A percentile compares a stretch with the other conserved stretches of the same genome.
Conservation (phyloP, 2,113 vertebrate species). For the Sprattus sprattus region DNA sequence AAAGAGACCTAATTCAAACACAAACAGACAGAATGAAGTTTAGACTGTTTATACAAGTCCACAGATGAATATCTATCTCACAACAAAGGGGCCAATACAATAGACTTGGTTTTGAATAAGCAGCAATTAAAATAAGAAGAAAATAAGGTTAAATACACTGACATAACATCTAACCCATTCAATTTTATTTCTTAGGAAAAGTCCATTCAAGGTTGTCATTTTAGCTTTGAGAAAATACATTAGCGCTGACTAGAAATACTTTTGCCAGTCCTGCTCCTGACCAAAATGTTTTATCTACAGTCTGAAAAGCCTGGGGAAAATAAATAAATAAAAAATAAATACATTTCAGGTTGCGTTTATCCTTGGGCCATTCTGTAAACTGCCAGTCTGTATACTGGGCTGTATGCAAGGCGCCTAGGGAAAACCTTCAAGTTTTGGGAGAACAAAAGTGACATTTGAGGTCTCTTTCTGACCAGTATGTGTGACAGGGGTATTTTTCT, state of each 20-base stretch:
- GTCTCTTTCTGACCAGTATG: neutral
- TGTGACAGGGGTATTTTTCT: constrained; percentile 20
- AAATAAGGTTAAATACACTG: too few species aligned
- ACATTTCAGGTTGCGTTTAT: neutral
- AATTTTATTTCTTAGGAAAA: too few species aligned
- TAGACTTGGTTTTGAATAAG: neutral
- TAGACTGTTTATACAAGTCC: neutral
- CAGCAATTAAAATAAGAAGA: neutral
- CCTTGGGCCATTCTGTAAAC: neutral
- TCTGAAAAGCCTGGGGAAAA: too few species aligned
- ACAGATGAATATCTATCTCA: neutral
- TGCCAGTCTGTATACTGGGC: neutral
- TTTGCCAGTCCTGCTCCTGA: too few species aligned
- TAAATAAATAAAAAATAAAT: neutral
- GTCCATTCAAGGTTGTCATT: too few species aligned
- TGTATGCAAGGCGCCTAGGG: constrained; percentile 12
- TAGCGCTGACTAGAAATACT: too few species aligned
- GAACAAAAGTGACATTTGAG: constrained; percentile 31
- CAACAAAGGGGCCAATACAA: neutral
- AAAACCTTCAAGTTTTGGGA: constrained; percentile 28
- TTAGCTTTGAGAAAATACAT: too few species aligned
- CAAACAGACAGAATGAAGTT: neutral
- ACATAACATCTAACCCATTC: too few species aligned
- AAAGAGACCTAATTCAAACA: too few species aligned
- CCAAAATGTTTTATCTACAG: too few species aligned